Evolutionary conservation across 1,140 invertebrate species (phyloP).

Genomic region (Whitmania pigra): DNA sequence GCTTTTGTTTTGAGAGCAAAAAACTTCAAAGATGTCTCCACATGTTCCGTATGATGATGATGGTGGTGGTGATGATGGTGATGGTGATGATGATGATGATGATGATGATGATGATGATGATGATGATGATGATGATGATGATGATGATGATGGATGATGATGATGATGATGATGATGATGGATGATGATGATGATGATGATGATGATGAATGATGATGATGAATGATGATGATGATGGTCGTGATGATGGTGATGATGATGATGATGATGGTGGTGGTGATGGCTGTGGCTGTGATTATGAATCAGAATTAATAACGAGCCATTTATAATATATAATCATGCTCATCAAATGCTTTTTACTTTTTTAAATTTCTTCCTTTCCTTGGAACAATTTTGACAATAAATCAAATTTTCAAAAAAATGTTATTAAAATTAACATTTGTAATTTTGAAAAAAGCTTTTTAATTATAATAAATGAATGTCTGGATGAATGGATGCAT

Average conservation of each 20-base stretch:
- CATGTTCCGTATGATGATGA: neutral
- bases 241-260: slow-evolving; percentile 6
- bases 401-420: no score
- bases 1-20: no score
- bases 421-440: no score
- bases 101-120: slow-evolving; percentile 61
- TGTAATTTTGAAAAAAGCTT: no score
- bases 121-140: slow-evolving; percentile 58
- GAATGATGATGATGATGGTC: slow-evolving; percentile 54
- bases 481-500: neutral
- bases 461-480: neutral
- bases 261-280: neutral
- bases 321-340: no score
- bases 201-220: slow-evolving; percentile 48
- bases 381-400: no score
- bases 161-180: slow-evolving; percentile 7
- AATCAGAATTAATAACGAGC: neutral
- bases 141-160: slow-evolving; percentile 3
- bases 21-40: neutral
- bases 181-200: neutral
- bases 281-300: neutral
- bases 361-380: no score
- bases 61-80: slow-evolving; percentile 15
- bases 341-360: no score
- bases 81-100: slow-evolving; percentile 48